Evolutionary conservation across 1,140 invertebrate genomes (phyloP).

Genomic region (Drosophila melanogaster): DNA sequence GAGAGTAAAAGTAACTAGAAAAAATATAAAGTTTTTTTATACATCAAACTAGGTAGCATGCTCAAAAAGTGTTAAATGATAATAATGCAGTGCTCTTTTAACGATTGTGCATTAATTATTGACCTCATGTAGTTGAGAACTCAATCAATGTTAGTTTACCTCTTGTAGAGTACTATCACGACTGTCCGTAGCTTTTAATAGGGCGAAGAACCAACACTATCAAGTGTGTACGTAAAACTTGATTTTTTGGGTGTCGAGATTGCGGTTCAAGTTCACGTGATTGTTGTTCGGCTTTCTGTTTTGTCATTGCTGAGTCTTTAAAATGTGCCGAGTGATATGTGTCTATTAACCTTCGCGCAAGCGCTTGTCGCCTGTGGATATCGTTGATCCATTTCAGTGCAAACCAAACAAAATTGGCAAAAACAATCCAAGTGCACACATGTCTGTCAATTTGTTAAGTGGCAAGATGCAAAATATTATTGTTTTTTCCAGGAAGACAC

Average conservation of each 20-base stretch:
- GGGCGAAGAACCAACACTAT: neutral
- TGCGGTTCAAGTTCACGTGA: slow-evolving; percentile 73
- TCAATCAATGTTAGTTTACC: neutral
- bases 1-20: neutral
- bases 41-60: neutral
- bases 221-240: slow-evolving; percentile 4
- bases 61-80: neutral
- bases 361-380: slow-evolving; percentile 28
- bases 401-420: slow-evolving; percentile 19
- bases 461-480: slow-evolving; percentile 24
- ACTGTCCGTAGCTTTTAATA: neutral
- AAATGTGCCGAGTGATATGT: slow-evolving; percentile 25
- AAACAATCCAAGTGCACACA: slow-evolving; percentile 49
- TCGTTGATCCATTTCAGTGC: slow-evolving; percentile 28
- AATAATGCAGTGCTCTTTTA: neutral
- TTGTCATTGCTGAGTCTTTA: slow-evolving; percentile 60
- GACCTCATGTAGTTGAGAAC: neutral
- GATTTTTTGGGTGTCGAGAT: slow-evolving; percentile 52
- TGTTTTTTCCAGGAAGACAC: slow-evolving; percentile 46
- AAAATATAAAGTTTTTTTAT: neutral
- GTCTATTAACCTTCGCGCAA: slow-evolving; percentile 68
- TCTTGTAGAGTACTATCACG: too few relatives aligned
- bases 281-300: slow-evolving; percentile 30
- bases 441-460: slow-evolving; percentile 20
- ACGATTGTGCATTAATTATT: neutral